Evolutionary conservation across 2,113 vertebrate genomes (phyloP).

Genomic region (Micromys minutus): DNA sequence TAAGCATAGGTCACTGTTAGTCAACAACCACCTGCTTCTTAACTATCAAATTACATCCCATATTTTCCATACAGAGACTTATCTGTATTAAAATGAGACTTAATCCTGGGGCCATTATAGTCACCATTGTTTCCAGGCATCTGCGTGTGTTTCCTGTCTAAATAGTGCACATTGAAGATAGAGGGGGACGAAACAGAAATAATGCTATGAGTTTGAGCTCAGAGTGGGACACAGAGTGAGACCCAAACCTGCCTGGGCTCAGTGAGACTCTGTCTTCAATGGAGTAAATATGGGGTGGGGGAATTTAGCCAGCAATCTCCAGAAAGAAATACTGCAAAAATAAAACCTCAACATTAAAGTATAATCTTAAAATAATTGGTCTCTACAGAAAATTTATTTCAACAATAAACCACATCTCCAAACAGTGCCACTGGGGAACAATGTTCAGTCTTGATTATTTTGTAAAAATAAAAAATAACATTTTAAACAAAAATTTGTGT

Average conservation of each 20-base stretch:
- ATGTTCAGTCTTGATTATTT: conserved; percentile 69
- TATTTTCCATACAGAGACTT: background rate
- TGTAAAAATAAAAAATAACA: background rate
- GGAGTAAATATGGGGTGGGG: too few species aligned
- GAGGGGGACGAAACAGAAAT: background rate
- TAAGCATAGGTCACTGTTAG: too few species aligned
- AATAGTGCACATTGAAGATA: conserved; percentile 12
- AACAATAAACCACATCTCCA: conserved; percentile 69
- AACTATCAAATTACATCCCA: background rate
- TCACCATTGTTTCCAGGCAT: conserved; percentile 46
- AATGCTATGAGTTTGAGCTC: background rate
- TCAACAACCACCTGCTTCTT: background rate
- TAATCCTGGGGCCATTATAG: background rate
- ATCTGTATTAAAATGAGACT: background rate
- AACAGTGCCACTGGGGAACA: conserved; percentile 60
- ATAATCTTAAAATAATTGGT: conserved; percentile 71
- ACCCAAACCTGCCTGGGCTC: too few species aligned
- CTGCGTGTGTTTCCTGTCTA: background rate
- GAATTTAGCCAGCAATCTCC: background rate
- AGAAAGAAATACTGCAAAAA: conserved; percentile 58
- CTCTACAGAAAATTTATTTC: conserved; percentile 47
- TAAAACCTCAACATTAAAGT: background rate
- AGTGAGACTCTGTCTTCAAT: background rate
- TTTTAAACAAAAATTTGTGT: background rate
- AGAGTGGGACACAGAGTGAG: background rate